Percentiles rank a stretch among this genome's conserved stretches.
These are phyloP conservation scores for Propithecus coquereli DNA, from an alignment of 2,113 vertebrate species.

Conservation along the genomic window DNA sequence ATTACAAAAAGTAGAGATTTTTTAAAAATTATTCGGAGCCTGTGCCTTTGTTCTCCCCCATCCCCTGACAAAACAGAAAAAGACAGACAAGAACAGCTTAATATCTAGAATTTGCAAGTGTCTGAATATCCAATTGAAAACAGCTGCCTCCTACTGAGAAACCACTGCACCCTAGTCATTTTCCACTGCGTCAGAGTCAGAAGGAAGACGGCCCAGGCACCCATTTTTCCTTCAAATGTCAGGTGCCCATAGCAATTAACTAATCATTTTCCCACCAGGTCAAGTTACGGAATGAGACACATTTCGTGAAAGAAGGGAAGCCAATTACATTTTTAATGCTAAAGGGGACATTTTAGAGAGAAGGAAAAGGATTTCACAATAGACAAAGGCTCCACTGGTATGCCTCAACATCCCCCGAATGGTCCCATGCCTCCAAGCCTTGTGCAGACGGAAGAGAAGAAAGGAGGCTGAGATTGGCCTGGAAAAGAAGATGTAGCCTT, in stretches of 20 bases:
- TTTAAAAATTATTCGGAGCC: background rate
- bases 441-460: background rate
- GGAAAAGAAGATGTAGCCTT: background rate
- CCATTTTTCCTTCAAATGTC: conserved; percentile 14
- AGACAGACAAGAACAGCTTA: background rate
- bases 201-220: background rate
- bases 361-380: background rate
- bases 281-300: background rate
- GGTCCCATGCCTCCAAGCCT: background rate
- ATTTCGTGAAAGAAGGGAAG: background rate
- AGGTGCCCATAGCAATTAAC: conserved; percentile 37
- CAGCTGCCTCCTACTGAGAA: conserved; percentile 3
- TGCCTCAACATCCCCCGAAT: background rate
- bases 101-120: conserved; percentile 19
- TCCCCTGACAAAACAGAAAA: background rate
- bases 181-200: background rate
- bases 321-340: background rate
- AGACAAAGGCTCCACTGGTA: background rate
- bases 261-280: background rate
- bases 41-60: background rate
- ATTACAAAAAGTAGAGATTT: background rate
- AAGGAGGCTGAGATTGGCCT: rapidly evolving
- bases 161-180: background rate
- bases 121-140: conserved; percentile 12
- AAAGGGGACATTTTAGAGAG: background rate